Evolutionary conservation across 35 echinoderm and acorn worm species (phyloP), one percentile per base, ranked within the genome.

Genomic region (Holothuria glaberrima): DNA sequence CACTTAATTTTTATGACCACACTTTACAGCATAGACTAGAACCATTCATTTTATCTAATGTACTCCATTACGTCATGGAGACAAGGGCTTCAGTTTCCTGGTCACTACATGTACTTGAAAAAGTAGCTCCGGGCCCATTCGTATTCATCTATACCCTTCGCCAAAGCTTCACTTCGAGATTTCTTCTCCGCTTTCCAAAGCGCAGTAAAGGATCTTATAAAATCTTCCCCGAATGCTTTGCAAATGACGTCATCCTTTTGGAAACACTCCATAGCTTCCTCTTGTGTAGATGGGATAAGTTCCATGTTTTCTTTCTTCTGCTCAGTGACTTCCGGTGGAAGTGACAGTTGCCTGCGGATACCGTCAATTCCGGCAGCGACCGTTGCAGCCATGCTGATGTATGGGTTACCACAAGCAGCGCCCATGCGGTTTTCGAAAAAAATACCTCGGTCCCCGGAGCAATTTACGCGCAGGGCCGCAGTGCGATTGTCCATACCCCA

Each of bases 391-490:
- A 97, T 48, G 22, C 48, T 82, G 26, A 97, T 77, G 59, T 97
- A 97, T 52, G 95, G 95, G 52, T 97, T 94, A 30, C 88, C 86
- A n/a, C 59, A 92, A 32, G 93, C 94, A 18, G 91, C 92, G 27
- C 92, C 95, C 83, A 97, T 67, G 19, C 95, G 69, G 25, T 97
- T 92, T 83, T 97, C 95, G 54, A 97, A 61, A 60, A 94, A 94
- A 22, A 89, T 89, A 30, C 91, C 95, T 5, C 26, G n/a, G 12
- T 97, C 94, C 4, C 89, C 93, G n/a, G 63, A 88, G 34, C 69
- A n/a, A 59, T 91, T 91, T 21, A 94, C 83, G 24, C 89, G 48
- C 0, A 94, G 5, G 27, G 83, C 69, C 26, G 64, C 34, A 2
- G 89, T 79, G 16, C 93, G 93, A 30, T 91, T 94, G 41, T 91